Evolutionary conservation across 2,113 vertebrate species (phyloP), one percentile per base, ranked within the genome.

Genomic region (Chaetorhynchus papuensis): DNA sequence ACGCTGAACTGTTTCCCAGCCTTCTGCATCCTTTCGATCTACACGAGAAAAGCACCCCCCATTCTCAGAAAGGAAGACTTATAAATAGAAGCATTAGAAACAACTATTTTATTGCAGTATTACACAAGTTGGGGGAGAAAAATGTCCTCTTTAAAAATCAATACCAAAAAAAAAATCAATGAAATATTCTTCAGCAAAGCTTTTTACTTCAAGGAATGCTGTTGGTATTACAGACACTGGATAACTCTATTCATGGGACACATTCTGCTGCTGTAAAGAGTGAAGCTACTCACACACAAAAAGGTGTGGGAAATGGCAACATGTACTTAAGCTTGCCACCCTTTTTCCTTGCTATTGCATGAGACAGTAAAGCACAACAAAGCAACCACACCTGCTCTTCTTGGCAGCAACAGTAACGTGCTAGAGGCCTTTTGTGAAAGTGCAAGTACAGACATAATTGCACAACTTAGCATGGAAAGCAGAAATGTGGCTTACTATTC

Each of bases 1-100:
- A 37, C 99, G 98, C 93, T 99, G 99, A 83, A 99, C 99, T 0
- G 99, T 99, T 81, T 99, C 99, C 99, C 99, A 99, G 61, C 99
- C 99, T 97, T 99, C 99, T 0, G 99, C 98, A 89, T 99, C 99
- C 90, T 98, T 99, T 44, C 98, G 98, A 89, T 99, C 99, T 99
- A 56, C 7, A 28, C 7, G 74, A 91, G 90, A 80, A 59, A 87
- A 77, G 33, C 66, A 41, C 14, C 75, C 18, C 35, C 37, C 66
- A 44, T 5, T 23, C 50, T 79, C 94, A 90, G n/a, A 37, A 60
- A 83, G 50, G 31, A 9, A 83, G 27, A 27, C 45, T 82, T 65
- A 56, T 0, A 60, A 92, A 63, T 5, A 82, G 66, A 81, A 90
- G 39, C 49, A 82, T 15, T 30, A 54, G 30, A 61, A 87, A 80